These are phyloP conservation scores for Chionis minor DNA, from an alignment of 2,113 vertebrate genomes.

Conservation along the genomic window DNA sequence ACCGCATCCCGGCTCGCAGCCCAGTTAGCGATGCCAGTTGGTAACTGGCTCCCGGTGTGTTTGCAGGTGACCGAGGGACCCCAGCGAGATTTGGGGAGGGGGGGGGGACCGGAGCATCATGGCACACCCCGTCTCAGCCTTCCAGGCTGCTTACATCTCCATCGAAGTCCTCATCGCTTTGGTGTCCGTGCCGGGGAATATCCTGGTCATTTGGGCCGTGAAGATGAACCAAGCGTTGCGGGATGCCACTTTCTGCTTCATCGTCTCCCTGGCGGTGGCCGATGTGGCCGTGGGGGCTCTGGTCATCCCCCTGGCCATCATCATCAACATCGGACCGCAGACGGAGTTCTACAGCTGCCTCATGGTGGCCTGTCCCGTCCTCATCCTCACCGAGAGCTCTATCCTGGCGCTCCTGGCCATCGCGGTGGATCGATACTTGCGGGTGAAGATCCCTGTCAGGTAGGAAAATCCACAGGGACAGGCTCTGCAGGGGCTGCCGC, in stretches of 20 bases:
- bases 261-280: constrained; percentile 92
- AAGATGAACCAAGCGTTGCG: constrained; percentile 89
- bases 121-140: constrained; percentile 73
- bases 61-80: constrained; percentile 36
- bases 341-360: constrained; percentile 93
- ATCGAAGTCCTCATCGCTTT: constrained; percentile 92
- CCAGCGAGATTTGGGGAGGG: neutral
- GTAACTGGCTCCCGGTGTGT: neutral
- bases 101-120: constrained; percentile 62
- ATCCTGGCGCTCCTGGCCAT: constrained; percentile 96
- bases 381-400: constrained; percentile 97
- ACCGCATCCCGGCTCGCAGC: neutral
- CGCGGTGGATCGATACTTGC: constrained; percentile 93
- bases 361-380: constrained; percentile 88
- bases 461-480: constrained; percentile 11
- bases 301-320: constrained; percentile 92
- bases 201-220: constrained; percentile 98
- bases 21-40: neutral
- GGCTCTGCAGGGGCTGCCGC: neutral
- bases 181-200: constrained; percentile 91
- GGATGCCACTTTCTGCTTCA: constrained; percentile 95
- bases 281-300: constrained; percentile 94
- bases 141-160: constrained; percentile 86
- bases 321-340: constrained; percentile 87
- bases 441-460: constrained; percentile 96